Evolutionary conservation across 2,797 vertebrate genomes (phyloP).

Genomic region (Gambelia wislizenii): DNA sequence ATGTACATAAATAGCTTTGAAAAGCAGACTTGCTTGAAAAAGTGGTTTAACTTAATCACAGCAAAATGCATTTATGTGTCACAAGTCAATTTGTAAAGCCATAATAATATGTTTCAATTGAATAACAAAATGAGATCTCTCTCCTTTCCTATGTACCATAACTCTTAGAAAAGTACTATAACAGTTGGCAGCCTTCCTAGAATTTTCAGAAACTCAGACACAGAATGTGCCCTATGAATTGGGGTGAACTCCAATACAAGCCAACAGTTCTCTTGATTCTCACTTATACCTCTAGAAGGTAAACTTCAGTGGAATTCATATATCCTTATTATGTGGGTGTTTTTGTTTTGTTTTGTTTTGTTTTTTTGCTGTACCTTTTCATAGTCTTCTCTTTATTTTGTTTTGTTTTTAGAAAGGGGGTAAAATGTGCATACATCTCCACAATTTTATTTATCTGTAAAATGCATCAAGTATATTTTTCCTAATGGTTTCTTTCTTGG

Average conservation of each 20-base stretch:
- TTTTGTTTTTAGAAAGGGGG: too few relatives aligned
- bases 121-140: slow-evolving; percentile 19
- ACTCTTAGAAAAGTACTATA: not conserved
- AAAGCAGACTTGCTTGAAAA: not conserved
- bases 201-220: not conserved
- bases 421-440: not conserved
- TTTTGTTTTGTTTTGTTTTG: too few relatives aligned
- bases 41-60: not conserved
- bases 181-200: not conserved
- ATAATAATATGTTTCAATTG: slow-evolving; percentile 18
- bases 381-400: not conserved
- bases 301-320: not conserved
- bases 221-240: not conserved
- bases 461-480: not conserved
- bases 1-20: slow-evolving; percentile 1
- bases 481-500: not conserved
- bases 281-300: not conserved
- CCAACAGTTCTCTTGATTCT: not conserved
- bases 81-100: slow-evolving; percentile 26
- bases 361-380: not conserved
- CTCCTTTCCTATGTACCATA: not conserved
- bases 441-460: not conserved
- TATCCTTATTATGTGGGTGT: not conserved
- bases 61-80: slow-evolving; percentile 7
- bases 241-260: not conserved